Percentiles rank a stretch among this genome's conserved stretches.
Conservation (phyloP, 2,797 vertebrate species). For the Hemibagrus guttatus region DNA sequence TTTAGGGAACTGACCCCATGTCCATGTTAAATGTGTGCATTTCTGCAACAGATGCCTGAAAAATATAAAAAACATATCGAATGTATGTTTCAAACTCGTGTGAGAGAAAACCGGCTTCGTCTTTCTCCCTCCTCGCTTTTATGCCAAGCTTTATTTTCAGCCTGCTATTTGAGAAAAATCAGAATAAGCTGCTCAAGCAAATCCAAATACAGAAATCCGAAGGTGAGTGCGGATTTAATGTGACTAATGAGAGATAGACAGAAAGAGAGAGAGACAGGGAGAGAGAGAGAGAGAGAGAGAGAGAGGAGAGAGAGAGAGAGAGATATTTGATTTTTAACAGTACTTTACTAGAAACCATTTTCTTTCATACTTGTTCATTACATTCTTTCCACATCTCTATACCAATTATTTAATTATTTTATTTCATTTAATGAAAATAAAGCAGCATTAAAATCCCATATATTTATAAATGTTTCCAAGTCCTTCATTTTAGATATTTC, state of each 20-base stretch:
- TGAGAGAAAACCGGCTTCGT: conserved; percentile 34
- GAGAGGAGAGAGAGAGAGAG: background rate
- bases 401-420: too few species aligned
- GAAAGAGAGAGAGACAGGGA: background rate
- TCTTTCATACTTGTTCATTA: too few species aligned
- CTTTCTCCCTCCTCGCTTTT: conserved; percentile 13
- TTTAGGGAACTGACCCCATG: background rate
- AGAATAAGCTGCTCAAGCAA: conserved; percentile 56
- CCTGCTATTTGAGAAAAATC: conserved; percentile 33
- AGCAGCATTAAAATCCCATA: too few species aligned
- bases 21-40: too few species aligned
- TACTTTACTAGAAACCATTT: too few species aligned
- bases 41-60: background rate
- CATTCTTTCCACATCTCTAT: too few species aligned
- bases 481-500: too few species aligned
- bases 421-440: too few species aligned
- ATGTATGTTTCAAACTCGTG: conserved; percentile 3
- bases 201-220: conserved; percentile 52
- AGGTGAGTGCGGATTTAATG: conserved; percentile 52
- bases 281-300: background rate
- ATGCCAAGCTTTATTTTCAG: conserved; percentile 52
- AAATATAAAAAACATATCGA: background rate
- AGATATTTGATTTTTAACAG: too few species aligned
- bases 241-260: background rate
- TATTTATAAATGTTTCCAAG: too few species aligned